Conservation (phyloP, 2,113 vertebrate species). For the Ictalurus punctatus region DNA sequence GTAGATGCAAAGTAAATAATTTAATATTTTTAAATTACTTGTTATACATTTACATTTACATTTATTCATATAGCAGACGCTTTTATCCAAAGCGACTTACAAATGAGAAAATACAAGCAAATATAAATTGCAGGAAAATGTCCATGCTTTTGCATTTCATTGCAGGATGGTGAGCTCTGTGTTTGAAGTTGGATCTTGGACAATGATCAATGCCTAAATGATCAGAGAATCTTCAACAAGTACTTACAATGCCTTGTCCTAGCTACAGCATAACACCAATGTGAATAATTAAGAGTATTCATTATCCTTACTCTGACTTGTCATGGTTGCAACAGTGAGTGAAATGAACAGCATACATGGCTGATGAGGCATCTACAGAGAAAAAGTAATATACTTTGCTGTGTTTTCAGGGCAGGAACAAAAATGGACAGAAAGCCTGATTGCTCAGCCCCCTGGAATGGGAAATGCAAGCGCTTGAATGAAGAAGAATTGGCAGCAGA, state of each 20-base stretch:
- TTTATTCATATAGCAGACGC: no score
- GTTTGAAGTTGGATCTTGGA: not conserved
- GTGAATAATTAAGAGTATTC: not conserved
- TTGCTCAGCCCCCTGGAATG: no score
- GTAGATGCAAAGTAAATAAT: not conserved
- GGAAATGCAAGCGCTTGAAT: no score
- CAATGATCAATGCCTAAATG: not conserved
- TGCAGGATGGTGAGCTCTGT: not conserved
- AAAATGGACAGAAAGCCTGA: no score
- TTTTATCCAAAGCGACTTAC: no score
- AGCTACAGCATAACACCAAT: not conserved
- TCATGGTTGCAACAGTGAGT: not conserved
- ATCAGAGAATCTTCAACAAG: not conserved
- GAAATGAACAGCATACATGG: not conserved
- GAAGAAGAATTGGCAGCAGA: no score
- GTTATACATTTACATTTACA: not conserved
- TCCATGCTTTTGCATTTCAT: not conserved
- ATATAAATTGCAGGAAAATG: not conserved
- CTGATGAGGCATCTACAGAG: not conserved
- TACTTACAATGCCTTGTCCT: not conserved
- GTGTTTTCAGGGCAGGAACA: not conserved
- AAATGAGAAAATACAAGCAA: no score
- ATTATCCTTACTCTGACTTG: not conserved
- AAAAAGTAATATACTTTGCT: not conserved
- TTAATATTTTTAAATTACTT: not conserved